Percentiles rank a stretch among this genome's conserved stretches.
Evolutionary conservation across 2,888 invertebrate genomes (phyloP).

Genomic region (Lasioglossum marginatum): DNA sequence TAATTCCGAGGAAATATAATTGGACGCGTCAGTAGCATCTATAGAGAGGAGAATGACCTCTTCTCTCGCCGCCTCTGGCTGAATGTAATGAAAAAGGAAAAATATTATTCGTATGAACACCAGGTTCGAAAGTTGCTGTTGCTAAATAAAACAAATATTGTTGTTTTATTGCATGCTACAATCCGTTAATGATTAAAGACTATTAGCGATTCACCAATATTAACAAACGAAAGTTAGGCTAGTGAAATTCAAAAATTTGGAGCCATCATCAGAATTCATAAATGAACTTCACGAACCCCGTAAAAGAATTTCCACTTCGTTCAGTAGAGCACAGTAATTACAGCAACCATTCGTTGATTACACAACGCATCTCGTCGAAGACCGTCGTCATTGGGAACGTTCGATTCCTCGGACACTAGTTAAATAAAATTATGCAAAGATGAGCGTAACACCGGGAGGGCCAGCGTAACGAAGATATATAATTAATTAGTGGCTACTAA

Average conservation of each 20-base stretch:
- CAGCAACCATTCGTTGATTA: neutral
- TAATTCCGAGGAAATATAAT: slow-evolving; percentile 25
- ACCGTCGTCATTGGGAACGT: neutral
- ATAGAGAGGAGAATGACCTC: neutral
- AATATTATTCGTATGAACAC: neutral
- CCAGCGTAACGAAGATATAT: slow-evolving; percentile 55
- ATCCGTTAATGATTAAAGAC: no score
- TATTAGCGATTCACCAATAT: no score
- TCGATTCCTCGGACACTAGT: slow-evolving; percentile 30
- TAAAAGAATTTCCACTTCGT: neutral
- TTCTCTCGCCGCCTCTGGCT: neutral
- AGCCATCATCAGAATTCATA: neutral
- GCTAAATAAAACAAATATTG: no score
- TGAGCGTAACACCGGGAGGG: slow-evolving; percentile 27
- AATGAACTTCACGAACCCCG: neutral
- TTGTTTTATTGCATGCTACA: no score
- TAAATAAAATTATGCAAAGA: slow-evolving; percentile 60
- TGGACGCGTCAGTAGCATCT: slow-evolving; percentile 13
- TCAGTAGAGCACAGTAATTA: neutral
- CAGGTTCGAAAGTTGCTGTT: neutral
- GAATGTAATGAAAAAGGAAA: no score
- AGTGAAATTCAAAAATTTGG: neutral
- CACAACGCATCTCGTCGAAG: neutral
- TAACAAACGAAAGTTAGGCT: no score
- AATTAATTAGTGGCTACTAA: slow-evolving; percentile 63